Evolutionary conservation across 2,797 vertebrate species (phyloP), one percentile per base, ranked within the genome.

Genomic region (Acrossocheilus wenchowensis): DNA sequence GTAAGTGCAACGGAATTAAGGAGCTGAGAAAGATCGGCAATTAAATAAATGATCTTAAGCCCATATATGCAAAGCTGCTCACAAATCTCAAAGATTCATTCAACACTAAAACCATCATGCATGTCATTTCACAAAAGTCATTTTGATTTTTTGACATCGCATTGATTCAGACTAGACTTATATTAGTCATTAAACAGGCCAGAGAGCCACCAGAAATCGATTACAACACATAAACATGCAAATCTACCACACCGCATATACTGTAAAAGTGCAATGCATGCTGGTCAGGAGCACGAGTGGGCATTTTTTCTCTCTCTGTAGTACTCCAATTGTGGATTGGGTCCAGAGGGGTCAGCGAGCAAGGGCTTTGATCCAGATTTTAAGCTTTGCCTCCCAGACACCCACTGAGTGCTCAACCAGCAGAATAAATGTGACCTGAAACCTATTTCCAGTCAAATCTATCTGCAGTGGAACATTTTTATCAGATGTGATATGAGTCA

Each of bases 391-490:
- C 75, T 81, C 82, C 71, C 69, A 77, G 68, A 85, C 79, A 79
- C 62, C 48, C 71, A 77, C 87, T 75, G 72, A 73, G 87, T 84
- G 69, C 71, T 84, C 78, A 83, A 68, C 54, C 82, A 81, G 78
- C 87, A 79, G 77, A 81, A 84, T 84, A 85, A 87, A 87, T 84
- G 83, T 84, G 82, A 85, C 84, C 84, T 85, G 75, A 85, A 80
- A 68, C 75, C 50, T 80, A 72, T 85, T 85, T 79, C 39, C 36
- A 71, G 64, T 57, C 75, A 43, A 71, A 79, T 60, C 50, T 72
- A 71, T 72, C 75, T 72, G 75, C n/a, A 36, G 74, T 39, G 62
- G 34, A 60, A 43, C n/a, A 54, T 74, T 60, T 83, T 60, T 30
- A 48, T 75, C 57, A n/a, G 3, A 75, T 54, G 14, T 60, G 48